Percentiles rank a stretch among this genome's conserved stretches.
These are phyloP conservation scores for Limenitis camilla DNA, from an alignment of 2,888 invertebrate species.

Conservation along the genomic window DNA sequence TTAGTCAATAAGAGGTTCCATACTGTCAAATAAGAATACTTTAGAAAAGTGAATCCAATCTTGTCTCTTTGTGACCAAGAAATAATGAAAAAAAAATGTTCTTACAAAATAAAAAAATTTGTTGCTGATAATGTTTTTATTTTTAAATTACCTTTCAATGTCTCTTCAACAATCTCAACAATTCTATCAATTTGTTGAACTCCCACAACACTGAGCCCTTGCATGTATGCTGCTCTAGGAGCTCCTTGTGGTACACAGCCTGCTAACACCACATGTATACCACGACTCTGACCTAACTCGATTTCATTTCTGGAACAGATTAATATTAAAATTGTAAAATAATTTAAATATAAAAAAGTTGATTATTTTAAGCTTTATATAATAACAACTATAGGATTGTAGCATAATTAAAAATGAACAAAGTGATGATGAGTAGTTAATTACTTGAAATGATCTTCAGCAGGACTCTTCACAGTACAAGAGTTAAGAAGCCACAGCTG, in stretches of 20 bases:
- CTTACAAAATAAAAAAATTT: background rate
- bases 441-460: slow-evolving; percentile 91
- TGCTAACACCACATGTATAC: slow-evolving; percentile 93
- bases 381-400: too few species aligned
- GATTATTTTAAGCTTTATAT: too few species aligned
- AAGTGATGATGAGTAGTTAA: background rate
- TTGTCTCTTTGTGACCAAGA: too few species aligned
- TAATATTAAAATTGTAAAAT: background rate
- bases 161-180: slow-evolving; percentile 98
- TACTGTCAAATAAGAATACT: too few species aligned
- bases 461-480: slow-evolving; percentile 98
- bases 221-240: slow-evolving; percentile 79
- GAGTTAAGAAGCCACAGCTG: slow-evolving; percentile 97
- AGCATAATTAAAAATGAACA: too few species aligned
- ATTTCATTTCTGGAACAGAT: slow-evolving; percentile 83
- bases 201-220: slow-evolving; percentile 94
- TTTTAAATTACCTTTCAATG: slow-evolving; percentile 82
- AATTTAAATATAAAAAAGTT: too few species aligned
- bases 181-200: slow-evolving; percentile 99
- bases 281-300: slow-evolving; percentile 79
- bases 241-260: slow-evolving; percentile 98
- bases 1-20: too few species aligned
- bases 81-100: too few species aligned
- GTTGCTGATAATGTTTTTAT: background rate
- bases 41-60: too few species aligned